Base-by-base conservation (phyloP, 1,140 invertebrate genomes). In the Pemphigus obesinymphae region DNA sequence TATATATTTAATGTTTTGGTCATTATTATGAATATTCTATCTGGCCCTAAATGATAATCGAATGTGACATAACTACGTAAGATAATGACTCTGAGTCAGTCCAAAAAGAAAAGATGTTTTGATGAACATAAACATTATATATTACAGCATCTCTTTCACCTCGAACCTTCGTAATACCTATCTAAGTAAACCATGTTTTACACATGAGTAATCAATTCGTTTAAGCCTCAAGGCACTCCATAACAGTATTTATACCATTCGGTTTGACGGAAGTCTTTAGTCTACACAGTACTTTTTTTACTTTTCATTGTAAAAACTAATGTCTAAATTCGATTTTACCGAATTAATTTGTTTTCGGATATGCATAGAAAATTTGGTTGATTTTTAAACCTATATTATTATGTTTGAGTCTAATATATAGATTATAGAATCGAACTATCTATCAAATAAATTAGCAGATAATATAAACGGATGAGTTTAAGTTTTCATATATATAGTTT, bases 71-170 rank as follows among this genome's bases (percentile, higher is more conserved):
- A 80, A 80, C 55, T 17, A 29, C 26, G 76, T 3, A n/a, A 58
- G 37, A 55, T 78, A 58, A 58, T 29, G 31, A 53, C 31, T 61
- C 76, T 11, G 55, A 29, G 50, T 55, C 75, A 26, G 72, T 23
- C n/a, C 13, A 37, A 40, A 55, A 20, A 55, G 29, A 40, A 55
- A 29, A 55, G 20, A 61, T 48, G 76, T 61, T 80, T 61, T 80
- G 50, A 80, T 80, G 53, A 80, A 31, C 55, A 20, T 7, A 1
- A 23, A 58, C 53, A 58, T 78, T 72, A 72, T 48, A n/a, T n/a
- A 72, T 72, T 80, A 80, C 76, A 63, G 76, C 37, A 80, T 80
- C 50, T 80, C 76, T 80, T 80, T 80, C 76, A 80, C 76, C 53
- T 61, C 15, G 40, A 34, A 63, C 23, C 23, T 43, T 80, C 20